These are phyloP conservation scores for Nematolebias whitei DNA, from an alignment of 2,113 vertebrate species.

Conservation along the genomic window DNA sequence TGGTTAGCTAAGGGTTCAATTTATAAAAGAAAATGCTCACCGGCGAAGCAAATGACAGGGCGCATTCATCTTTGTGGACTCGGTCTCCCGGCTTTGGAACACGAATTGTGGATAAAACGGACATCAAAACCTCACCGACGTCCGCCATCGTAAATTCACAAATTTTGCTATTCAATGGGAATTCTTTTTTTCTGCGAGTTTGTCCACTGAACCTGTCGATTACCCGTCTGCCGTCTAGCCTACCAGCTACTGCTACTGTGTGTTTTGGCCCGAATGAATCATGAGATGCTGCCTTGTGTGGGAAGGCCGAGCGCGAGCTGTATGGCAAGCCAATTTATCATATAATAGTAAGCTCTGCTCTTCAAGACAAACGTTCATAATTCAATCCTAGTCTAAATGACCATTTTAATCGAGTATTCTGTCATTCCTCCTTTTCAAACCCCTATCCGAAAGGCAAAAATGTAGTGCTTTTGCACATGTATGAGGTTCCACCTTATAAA, in stretches of 20 bases:
- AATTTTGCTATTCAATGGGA: constrained; percentile 40
- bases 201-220: constrained; percentile 56
- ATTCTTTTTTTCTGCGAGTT: constrained; percentile 56
- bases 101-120: constrained; percentile 92
- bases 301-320: constrained; percentile 49
- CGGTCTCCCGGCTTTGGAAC: constrained; percentile 94
- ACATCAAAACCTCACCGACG: constrained; percentile 91
- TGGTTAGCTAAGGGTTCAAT: constrained; percentile 1
- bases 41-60: constrained; percentile 95
- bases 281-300: constrained; percentile 49
- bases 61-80: constrained; percentile 98
- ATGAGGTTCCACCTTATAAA: too few relatives aligned
- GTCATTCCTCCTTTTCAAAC: too few relatives aligned
- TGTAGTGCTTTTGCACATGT: too few relatives aligned
- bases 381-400: neutral
- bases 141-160: constrained; percentile 85
- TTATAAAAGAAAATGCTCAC: constrained; percentile 77
- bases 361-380: neutral
- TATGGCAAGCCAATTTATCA: neutral
- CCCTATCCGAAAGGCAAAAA: too few relatives aligned
- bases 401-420: too few relatives aligned
- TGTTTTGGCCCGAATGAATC: constrained; percentile 69
- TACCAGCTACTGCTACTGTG: constrained; percentile 26
- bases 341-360: neutral
- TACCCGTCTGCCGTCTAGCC: constrained; percentile 42